Percentiles rank a stretch among this genome's conserved stretches.
Conservation (phyloP, 2,113 vertebrate genomes). For the Ramphastos sulfuratus region DNA sequence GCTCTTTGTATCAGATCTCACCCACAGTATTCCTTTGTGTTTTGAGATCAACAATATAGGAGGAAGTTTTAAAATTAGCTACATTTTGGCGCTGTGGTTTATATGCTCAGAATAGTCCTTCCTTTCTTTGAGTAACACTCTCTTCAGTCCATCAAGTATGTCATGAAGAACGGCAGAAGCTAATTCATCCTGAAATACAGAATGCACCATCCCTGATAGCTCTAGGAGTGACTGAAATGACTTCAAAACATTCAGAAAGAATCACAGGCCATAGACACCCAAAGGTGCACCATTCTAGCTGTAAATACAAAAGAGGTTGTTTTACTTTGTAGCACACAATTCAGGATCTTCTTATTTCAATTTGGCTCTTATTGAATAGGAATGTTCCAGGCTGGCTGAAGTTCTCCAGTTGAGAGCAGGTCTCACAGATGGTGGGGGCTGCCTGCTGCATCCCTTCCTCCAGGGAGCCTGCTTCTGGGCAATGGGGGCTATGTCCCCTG, state of each 20-base stretch:
- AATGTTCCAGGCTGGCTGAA: background rate
- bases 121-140: background rate
- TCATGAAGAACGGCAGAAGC: background rate
- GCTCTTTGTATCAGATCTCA: background rate
- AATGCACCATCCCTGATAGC: background rate
- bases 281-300: background rate
- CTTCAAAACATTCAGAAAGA: background rate
- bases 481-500: rapidly evolving
- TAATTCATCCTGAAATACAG: background rate
- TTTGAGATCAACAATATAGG: background rate
- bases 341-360: background rate
- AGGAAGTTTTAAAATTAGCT: background rate
- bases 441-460: background rate
- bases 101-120: background rate
- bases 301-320: background rate
- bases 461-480: background rate
- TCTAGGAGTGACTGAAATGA: background rate
- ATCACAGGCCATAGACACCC: background rate
- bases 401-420: background rate
- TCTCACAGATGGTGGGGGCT: background rate
- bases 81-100: background rate
- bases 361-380: background rate
- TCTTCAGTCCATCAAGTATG: background rate
- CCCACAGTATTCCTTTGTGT: background rate
- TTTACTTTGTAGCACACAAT: background rate